phyloP scores from a whole-genome alignment of 2,888 invertebrate genomes.

The Diploptera punctata region DNA sequence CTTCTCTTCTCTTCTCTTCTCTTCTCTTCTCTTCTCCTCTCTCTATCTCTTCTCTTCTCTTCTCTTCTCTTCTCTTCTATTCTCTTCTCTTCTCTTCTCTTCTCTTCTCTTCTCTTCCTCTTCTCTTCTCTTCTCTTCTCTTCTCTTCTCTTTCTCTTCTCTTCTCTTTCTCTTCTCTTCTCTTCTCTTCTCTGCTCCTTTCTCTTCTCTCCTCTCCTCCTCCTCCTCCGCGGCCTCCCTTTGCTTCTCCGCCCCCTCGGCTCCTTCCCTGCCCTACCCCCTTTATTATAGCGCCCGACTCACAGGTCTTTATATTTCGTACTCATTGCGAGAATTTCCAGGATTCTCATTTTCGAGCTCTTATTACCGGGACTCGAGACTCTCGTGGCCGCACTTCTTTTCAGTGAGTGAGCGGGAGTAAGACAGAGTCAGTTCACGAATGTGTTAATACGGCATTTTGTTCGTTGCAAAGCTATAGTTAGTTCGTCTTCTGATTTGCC shows the following conservation, averaged over 20 bases:
- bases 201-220: constrained; percentile 9
- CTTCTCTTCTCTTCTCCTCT: background rate
- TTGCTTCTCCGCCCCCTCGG: background rate
- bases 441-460: no score
- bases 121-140: background rate
- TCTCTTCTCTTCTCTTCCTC: background rate
- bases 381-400: no score
- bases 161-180: background rate
- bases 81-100: background rate
- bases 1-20: background rate
- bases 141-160: background rate
- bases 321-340: no score
- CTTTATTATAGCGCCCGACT: no score
- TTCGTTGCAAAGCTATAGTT: no score
- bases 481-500: no score
- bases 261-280: background rate
- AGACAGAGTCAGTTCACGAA: no score
- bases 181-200: background rate
- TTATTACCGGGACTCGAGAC: no score
- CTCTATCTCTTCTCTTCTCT: no score
- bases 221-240: background rate
- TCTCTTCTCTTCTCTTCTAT: background rate
- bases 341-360: no score
- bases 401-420: no score
- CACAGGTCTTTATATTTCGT: no score